Base-by-base conservation (phyloP, 2,888 invertebrate genomes). In the Antheraea yamamai region DNA sequence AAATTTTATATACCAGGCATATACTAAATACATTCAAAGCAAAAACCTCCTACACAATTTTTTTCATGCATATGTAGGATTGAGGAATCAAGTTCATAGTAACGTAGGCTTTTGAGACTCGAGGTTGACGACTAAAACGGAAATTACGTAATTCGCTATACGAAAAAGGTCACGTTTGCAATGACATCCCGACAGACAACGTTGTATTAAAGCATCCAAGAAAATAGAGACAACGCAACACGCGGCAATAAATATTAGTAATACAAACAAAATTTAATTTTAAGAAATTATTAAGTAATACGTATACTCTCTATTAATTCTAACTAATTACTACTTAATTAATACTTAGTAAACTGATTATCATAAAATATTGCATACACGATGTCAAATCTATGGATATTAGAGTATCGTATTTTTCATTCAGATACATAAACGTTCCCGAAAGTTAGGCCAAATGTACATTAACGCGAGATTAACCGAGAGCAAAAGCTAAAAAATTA, bases 51-150 rank as follows among this genome's bases (percentile, higher is more conserved):
- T 39, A 39, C 70, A 16, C 39, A 39, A 55, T 58, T 39, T 70
- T 70, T 70, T 70, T 8, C 70, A 70, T n/a, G 0, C 8, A n/a
- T 58, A 75, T 64, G 75, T 78, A 83, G 73, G 85, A 82, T 77
- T 83, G 83, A 73, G 77, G 78, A 77, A 79, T 75, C 76, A 77
- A 80, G 81, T 76, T 78, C 76, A 75, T 79, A 79, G 78, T 80
- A 80, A 78, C 76, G 78, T 80, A 78, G 81, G 78, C 75, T 76
- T 77, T 76, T 76, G 77, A 18, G 30, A 74, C 73, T 79, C 80
- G 78, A 85, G 84, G 84, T 78, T 78, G 73, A 73, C 78, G 75
- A 74, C 73, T 70, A 76, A 76, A 76, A 73, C 73, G 71, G 68
- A 77, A 77, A 78, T 77, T 73, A 78, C 77, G 72, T 75, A 78